These are phyloP conservation scores for Nysson spinosus DNA, from an alignment of 2,888 invertebrate genomes.

Conservation along the genomic window DNA sequence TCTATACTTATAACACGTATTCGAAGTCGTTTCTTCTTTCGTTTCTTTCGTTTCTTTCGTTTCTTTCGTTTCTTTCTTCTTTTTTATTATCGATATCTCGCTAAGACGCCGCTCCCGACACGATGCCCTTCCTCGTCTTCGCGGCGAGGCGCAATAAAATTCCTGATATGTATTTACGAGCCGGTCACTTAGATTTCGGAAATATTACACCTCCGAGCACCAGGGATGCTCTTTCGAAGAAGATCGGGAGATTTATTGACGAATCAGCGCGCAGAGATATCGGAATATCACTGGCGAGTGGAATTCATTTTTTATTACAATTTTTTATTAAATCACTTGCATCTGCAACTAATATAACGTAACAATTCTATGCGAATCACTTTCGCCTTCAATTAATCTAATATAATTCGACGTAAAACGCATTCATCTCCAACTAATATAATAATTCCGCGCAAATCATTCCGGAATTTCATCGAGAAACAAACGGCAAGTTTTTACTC, in stretches of 20 bases:
- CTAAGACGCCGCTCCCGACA: background rate
- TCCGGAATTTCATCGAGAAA: no score
- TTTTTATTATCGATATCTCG: conserved; percentile 53
- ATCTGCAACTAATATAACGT: no score
- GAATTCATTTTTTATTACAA: no score
- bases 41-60: background rate
- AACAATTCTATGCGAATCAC: no score
- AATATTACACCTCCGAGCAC: conserved; percentile 23
- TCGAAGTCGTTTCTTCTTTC: no score
- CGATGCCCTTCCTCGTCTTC: background rate
- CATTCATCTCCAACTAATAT: no score
- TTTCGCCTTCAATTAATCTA: no score
- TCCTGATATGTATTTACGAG: conserved; percentile 41
- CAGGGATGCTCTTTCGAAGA: conserved; percentile 7
- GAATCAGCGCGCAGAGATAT: background rate
- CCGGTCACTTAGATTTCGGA: conserved; percentile 24
- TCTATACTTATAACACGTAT: no score
- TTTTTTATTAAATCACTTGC: no score
- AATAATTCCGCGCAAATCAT: no score
- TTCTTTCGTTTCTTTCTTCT: background rate
- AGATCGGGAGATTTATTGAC: conserved; percentile 7
- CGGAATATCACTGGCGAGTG: background rate
- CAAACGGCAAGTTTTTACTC: no score
- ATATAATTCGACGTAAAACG: no score
- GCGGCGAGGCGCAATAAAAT: conserved; percentile 24